Evolutionary conservation across 2,113 vertebrate genomes (phyloP).

Genomic region (Leptobrachium ailaonicum): DNA sequence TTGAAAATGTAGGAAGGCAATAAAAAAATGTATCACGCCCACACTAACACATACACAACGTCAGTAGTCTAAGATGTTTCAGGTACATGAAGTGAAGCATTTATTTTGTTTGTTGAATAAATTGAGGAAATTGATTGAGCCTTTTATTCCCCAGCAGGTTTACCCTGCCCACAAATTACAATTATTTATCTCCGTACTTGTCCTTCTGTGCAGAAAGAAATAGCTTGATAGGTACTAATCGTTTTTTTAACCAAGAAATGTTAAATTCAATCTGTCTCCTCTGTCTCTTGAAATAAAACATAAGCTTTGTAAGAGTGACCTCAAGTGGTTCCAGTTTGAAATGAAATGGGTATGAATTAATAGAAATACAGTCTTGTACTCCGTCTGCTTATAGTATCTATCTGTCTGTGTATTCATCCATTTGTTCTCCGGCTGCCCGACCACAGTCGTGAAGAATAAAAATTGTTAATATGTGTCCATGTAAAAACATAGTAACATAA

Average conservation of each 20-base stretch:
- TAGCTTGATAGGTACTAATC: conserved; percentile 45
- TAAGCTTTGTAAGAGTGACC: conserved; percentile 30
- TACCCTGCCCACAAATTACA: conserved; percentile 49
- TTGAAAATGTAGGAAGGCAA: conserved; percentile 6
- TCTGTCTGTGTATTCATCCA: no score
- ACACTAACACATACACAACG: conserved; percentile 9
- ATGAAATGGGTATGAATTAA: background rate
- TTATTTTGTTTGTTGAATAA: conserved; percentile 44
- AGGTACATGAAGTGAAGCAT: conserved; percentile 29
- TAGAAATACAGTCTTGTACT: background rate
- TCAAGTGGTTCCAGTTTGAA: conserved; percentile 8
- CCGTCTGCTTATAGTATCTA: no score
- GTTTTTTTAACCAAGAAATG: conserved; percentile 40
- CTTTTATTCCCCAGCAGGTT: conserved; percentile 46
- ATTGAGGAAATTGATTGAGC: conserved; percentile 48
- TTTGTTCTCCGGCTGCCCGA: no score
- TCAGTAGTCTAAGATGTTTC: conserved; percentile 19
- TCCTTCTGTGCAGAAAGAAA: conserved; percentile 43
- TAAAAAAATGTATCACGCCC: conserved; percentile 1
- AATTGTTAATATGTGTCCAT: no score
- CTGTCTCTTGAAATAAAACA: background rate
- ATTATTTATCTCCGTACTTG: conserved; percentile 49
- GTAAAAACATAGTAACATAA: no score
- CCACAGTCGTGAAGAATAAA: no score
- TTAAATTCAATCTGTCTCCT: conserved; percentile 15